Percentiles rank a stretch among this genome's conserved stretches.
Evolutionary conservation across 2,888 invertebrate species (phyloP).

Genomic region (Phrixothrix hirtus): DNA sequence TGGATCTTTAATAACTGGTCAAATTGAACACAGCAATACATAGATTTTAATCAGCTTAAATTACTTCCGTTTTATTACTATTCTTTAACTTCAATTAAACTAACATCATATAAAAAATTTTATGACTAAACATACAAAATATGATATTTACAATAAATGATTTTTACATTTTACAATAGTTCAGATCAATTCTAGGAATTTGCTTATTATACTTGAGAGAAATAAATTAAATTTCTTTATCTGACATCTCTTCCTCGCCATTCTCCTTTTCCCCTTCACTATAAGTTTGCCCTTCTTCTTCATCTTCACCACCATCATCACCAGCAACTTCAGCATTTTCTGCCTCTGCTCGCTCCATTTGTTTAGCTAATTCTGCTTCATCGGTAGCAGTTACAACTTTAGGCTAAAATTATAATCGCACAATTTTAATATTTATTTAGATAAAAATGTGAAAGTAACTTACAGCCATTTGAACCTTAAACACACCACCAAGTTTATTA

Average conservation of each 20-base stretch:
- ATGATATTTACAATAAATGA: too few relatives aligned
- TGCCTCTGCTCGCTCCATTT: constrained; percentile 91
- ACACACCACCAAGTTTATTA: constrained; percentile 82
- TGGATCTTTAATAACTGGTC: too few relatives aligned
- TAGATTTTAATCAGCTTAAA: not conserved
- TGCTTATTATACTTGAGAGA: too few relatives aligned
- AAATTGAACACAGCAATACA: too few relatives aligned
- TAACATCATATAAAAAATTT: too few relatives aligned
- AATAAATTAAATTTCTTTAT: constrained; percentile 12
- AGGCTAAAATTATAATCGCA: constrained; percentile 60
- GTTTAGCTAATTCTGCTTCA: constrained; percentile 91
- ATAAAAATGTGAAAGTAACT: constrained; percentile 47
- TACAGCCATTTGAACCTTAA: constrained; percentile 93
- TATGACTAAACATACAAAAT: too few relatives aligned
- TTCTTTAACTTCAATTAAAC: too few relatives aligned
- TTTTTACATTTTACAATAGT: too few relatives aligned
- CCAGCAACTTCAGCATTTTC: constrained; percentile 95
- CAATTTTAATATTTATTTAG: not conserved
- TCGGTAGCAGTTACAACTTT: constrained; percentile 98
- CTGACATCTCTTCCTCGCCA: constrained; percentile 13
- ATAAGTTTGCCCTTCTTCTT: constrained; percentile 58
- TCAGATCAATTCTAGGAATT: too few relatives aligned
- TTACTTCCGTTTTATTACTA: too few relatives aligned
- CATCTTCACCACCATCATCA: constrained; percentile 83
- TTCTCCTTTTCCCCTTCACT: constrained; percentile 23